A percentile compares a stretch with the other conserved stretches of the same genome.
phyloP scores from a whole-genome alignment of 1,140 invertebrate species.

The Gryon sp. region DNA sequence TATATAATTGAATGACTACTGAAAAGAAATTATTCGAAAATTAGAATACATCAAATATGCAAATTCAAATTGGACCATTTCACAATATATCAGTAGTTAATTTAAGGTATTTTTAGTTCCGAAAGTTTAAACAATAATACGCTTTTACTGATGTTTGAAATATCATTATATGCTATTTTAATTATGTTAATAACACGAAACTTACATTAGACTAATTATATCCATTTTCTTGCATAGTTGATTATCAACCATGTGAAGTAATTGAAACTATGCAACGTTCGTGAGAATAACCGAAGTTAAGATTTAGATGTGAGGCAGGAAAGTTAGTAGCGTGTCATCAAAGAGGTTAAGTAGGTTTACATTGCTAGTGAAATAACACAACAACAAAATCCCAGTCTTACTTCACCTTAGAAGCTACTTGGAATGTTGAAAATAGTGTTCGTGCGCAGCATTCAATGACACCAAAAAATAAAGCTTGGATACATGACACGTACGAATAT shows the following conservation, averaged over 20 bases:
- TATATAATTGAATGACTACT: too few species aligned
- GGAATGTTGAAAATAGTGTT: constrained; percentile 25
- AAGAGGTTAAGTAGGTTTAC: constrained; percentile 36
- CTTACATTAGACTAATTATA: too few species aligned
- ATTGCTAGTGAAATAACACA: constrained; percentile 25
- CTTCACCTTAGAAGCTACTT: constrained; percentile 28
- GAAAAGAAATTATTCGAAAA: too few species aligned
- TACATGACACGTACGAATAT: constrained; percentile 9
- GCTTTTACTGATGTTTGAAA: too few species aligned
- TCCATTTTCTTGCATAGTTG: constrained; percentile 1
- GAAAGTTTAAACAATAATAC: too few species aligned
- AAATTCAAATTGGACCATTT: too few species aligned
- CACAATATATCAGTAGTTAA: too few species aligned
- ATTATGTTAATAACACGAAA: too few species aligned
- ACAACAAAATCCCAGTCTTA: constrained; percentile 33
- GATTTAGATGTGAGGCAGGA: background rate
- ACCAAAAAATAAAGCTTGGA: constrained; percentile 4
- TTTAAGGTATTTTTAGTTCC: too few species aligned
- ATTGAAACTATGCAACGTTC: constrained; percentile 33
- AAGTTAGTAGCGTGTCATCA: constrained; percentile 15
- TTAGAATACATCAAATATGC: too few species aligned
- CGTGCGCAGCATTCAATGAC: constrained; percentile 18
- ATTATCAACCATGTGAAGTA: constrained; percentile 3
- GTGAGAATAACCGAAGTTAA: constrained; percentile 23
- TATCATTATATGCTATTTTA: too few species aligned